Evolutionary conservation across 2,797 vertebrate species (phyloP), one percentile per base, ranked within the genome.

Genomic region (Chaetodon trifasciatus): DNA sequence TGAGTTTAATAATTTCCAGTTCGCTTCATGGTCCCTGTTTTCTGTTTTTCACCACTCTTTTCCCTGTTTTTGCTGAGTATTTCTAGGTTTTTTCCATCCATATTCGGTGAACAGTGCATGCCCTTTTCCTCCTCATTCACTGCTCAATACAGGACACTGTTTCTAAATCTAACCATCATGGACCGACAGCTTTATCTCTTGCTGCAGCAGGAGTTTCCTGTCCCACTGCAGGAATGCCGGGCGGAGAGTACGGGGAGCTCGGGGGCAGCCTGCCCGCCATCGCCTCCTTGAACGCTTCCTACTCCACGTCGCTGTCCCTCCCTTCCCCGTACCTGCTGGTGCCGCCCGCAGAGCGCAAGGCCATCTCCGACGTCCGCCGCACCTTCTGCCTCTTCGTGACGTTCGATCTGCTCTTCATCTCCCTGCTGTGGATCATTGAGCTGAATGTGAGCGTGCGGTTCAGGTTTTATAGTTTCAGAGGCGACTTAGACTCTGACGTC

Each of bases 331-430:
- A 96, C 84, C 21, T 93, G 69, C 62, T 91, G 13, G 74, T 91
- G 1, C 91, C 94, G 0, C 93, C 89, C 0, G 88, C 85, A 0
- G 85, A 93, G 82, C 96, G 96, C 52, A 96, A 79, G 70, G 88
- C 88, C 91, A 96, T 99, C 92, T 99, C 98, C 0, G 98, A 99
- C 0, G 98, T 99, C 16, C 97, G 98, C 1, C 96, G 98, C 15
- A 99, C 98, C 58, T 99, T 99, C 95, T 99, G 97, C 82, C 97
- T 99, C 78, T 99, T 99, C 0, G 98, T 99, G 87, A 99, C 98
- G 9, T 99, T 99, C 6, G 98, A 99, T 84, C 95, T 99, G 81
- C 98, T 99, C 86, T 99, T 99, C 92, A 94, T 99, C 83, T 96
- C 96, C 0, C 95, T 99, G 13, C 86, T 99, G 61, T 99, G 98